Evolutionary conservation across 2,113 vertebrate species (phyloP).

Genomic region (Oreochromis aureus): DNA sequence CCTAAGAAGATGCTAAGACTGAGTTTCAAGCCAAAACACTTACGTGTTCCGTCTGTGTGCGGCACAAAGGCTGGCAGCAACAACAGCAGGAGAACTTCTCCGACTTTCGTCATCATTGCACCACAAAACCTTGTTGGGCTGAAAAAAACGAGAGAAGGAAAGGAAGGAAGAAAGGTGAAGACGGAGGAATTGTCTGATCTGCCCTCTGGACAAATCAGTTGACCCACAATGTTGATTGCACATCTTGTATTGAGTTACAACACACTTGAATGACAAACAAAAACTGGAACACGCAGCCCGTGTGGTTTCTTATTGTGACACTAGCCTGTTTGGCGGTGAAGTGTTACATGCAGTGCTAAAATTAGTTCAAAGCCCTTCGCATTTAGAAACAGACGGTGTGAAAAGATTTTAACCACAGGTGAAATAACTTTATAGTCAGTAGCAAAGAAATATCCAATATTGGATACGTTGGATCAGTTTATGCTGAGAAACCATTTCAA

Average conservation of each 20-base stretch:
- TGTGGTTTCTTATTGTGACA: background rate
- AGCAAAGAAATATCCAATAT: background rate
- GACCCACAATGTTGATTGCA: background rate
- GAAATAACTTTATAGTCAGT: background rate
- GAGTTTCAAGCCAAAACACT: constrained; percentile 9
- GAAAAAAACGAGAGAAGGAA: background rate
- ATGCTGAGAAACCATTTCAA: background rate
- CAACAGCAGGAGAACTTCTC: constrained; percentile 3
- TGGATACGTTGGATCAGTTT: background rate
- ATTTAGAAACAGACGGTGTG: background rate
- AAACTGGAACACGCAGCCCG: background rate
- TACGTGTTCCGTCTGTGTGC: constrained; percentile 24
- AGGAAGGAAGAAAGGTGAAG: background rate
- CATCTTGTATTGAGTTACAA: background rate
- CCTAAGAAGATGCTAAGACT: background rate
- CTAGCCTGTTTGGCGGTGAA: background rate
- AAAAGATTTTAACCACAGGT: background rate
- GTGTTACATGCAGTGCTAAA: background rate
- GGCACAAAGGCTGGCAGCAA: constrained; percentile 9
- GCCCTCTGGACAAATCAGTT: background rate
- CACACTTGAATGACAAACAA: background rate
- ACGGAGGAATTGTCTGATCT: background rate
- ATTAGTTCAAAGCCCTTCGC: background rate
- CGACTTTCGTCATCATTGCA: constrained; percentile 42
- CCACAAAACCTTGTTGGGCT: background rate